These are phyloP conservation scores for Triplophysa tibetana DNA, from an alignment of 2,113 vertebrate species.

Conservation along the genomic window DNA sequence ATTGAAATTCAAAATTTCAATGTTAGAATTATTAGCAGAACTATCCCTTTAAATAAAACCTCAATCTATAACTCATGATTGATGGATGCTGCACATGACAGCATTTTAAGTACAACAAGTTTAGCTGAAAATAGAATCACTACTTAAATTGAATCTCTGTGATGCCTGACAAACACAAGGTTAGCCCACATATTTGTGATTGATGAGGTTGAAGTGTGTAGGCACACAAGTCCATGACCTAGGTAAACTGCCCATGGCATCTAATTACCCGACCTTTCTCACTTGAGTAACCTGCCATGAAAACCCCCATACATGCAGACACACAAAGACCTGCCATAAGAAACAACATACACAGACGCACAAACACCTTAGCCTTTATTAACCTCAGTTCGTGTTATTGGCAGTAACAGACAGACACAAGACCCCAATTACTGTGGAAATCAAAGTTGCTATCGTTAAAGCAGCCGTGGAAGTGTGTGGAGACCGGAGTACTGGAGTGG, in stretches of 20 bases:
- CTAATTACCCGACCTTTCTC: constrained; percentile 47
- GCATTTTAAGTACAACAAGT: not conserved
- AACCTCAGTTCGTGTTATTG: constrained; percentile 57
- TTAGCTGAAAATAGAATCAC: not conserved
- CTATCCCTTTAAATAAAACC: not conserved
- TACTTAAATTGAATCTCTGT: not conserved
- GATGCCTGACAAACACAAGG: constrained; percentile 25
- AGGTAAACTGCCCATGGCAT: constrained; percentile 48
- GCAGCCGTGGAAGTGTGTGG: constrained; percentile 36
- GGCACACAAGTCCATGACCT: constrained; percentile 35
- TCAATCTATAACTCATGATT: constrained; percentile 6
- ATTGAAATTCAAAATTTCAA: too few species aligned
- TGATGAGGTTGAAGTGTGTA: constrained; percentile 50
- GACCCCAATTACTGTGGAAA: constrained; percentile 65
- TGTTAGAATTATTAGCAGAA: too few species aligned
- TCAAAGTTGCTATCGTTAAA: constrained; percentile 56
- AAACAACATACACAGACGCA: constrained; percentile 26
- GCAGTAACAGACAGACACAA: constrained; percentile 59
- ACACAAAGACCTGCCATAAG: constrained; percentile 38
- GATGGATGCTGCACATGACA: not conserved
- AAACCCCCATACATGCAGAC: constrained; percentile 36
- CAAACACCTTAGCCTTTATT: constrained; percentile 50
- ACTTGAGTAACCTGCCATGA: constrained; percentile 45
- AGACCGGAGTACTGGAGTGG: constrained; percentile 43
- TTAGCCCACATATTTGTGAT: constrained; percentile 44